phyloP scores from a whole-genome alignment of 1,140 invertebrate species.

The Brachionus manjavacas region DNA sequence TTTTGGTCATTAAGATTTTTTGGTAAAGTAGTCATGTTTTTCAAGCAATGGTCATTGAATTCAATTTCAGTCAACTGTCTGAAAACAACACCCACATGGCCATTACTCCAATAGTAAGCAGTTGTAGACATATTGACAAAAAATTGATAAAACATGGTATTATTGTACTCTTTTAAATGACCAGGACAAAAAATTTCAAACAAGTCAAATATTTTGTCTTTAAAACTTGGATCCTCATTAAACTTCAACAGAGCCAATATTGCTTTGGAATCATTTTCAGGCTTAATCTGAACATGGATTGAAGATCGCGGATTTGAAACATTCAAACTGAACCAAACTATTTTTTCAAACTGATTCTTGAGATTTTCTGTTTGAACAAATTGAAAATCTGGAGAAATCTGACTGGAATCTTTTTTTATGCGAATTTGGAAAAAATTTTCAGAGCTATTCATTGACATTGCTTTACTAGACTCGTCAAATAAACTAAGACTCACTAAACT shows the following conservation, averaged over 20 bases:
- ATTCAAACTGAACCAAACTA: neutral
- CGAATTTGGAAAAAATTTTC: neutral
- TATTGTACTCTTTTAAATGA: neutral
- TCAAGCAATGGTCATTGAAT: neutral
- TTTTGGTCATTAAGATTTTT: neutral
- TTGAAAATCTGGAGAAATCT: neutral
- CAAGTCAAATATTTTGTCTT: neutral
- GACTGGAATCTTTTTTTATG: neutral
- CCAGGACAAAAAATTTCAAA: constrained; percentile 11
- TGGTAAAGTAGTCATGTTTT: neutral
- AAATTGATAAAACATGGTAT: neutral
- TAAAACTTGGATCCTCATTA: neutral
- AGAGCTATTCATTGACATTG: neutral
- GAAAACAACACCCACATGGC: neutral
- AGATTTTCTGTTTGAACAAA: neutral
- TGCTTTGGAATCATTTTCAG: neutral
- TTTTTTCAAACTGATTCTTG: neutral
- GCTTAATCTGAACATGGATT: neutral
- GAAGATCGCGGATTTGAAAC: neutral
- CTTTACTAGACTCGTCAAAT: neutral
- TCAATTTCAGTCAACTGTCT: neutral
- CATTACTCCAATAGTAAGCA: neutral
- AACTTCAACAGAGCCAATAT: neutral
- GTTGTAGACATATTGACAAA: neutral
- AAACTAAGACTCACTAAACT: constrained; percentile 5